Base-by-base conservation (phyloP, 2,113 vertebrate genomes). In the Otus sunia region DNA sequence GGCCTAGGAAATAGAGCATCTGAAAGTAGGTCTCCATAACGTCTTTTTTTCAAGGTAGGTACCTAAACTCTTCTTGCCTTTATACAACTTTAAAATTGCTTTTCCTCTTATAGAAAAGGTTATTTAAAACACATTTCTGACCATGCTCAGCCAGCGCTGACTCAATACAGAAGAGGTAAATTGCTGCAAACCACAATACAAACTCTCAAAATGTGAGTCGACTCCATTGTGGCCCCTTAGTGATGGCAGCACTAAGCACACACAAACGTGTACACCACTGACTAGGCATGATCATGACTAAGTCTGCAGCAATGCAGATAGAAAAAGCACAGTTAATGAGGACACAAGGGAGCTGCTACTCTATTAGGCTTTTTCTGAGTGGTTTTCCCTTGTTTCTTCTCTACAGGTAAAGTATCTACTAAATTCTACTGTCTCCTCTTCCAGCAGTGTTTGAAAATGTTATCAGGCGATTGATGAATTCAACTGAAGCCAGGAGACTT, bases 191-290 rank as follows among this genome's bases (percentile, higher is more conserved):
- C 3, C 27, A 39, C 32, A 47, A 25, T 25, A 36, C 15, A 59
- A 3, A 8, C 45, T 53, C 16, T 59, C 30, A 72, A 53, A 63
- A 30, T 32, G 18, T 14, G 15, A 63, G 21, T 55, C 3, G 6
- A 16, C 23, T 56, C 36, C 10, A 11, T 9, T 49, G 58, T 16
- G 49, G 32, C 5, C 36, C 43, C 43, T 45, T 45, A 71, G 47
- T 26, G 27, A 21, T 1, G 0, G 49, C 1, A 0, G 27, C 41
- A n/a, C 10, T n/a, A 25, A 20, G 17, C 1, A 7, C 18, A 8
- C 69, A 43, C 9, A n/a, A 17, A 69, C 36, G 27, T 63, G 25
- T 21, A 34, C 34, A n/a, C 12, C 43, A 58, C 18, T 18, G 15
- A 13, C 8, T 25, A 16, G 21, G 30, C 22, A 59, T 23, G 77